A percentile compares a stretch with the other conserved stretches of the same genome.
These are phyloP conservation scores for Myopa testacea DNA, from an alignment of 2,888 invertebrate genomes.

Conservation along the genomic window DNA sequence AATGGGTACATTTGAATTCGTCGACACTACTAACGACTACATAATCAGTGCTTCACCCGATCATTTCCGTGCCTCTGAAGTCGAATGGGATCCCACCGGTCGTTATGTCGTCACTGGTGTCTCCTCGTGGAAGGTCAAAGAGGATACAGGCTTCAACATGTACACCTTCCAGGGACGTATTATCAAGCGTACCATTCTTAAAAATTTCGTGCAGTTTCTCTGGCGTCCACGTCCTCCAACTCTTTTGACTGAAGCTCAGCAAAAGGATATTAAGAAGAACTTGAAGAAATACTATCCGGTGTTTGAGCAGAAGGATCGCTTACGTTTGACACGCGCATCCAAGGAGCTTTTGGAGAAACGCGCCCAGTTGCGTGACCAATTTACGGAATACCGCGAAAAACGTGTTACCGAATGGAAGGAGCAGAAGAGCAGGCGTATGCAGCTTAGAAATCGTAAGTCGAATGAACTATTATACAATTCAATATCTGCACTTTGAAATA, in stretches of 20 bases:
- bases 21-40: slow-evolving; percentile 93
- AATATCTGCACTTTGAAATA: neutral
- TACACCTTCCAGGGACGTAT: slow-evolving; percentile 96
- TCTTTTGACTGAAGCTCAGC: slow-evolving; percentile 83
- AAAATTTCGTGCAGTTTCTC: slow-evolving; percentile 92
- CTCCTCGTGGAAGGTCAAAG: slow-evolving; percentile 95
- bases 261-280: slow-evolving; percentile 96
- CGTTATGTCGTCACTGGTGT: slow-evolving; percentile 96
- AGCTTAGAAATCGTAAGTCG: slow-evolving; percentile 86
- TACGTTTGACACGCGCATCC: slow-evolving; percentile 91
- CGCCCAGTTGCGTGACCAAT: slow-evolving; percentile 86
- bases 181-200: slow-evolving; percentile 83
- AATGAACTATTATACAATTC: too few relatives aligned
- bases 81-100: slow-evolving; percentile 99
- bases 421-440: slow-evolving; percentile 84
- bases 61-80: slow-evolving; percentile 92
- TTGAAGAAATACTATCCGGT: slow-evolving; percentile 96
- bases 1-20: slow-evolving; percentile 92
- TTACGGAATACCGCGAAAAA: slow-evolving; percentile 83
- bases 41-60: slow-evolving; percentile 94
- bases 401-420: slow-evolving; percentile 80
- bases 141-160: slow-evolving; percentile 92
- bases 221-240: slow-evolving; percentile 96
- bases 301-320: slow-evolving; percentile 96
- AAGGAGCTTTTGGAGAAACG: slow-evolving; percentile 96